Base-by-base conservation (phyloP, 64 coral and sea anemone species). In the Stylophora pistillata region DNA sequence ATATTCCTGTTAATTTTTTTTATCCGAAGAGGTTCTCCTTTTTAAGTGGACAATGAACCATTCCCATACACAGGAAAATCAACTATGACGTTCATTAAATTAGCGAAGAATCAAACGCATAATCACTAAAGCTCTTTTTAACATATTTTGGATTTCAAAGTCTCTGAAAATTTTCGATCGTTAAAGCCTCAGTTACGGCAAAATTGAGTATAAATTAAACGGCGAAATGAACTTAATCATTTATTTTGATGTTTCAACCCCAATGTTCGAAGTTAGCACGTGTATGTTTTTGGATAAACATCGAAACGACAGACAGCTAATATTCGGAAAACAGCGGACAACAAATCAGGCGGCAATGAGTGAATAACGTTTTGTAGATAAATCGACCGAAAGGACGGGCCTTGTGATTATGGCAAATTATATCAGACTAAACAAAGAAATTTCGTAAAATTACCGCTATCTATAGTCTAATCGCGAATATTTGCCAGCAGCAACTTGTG, bases 391-490 rank as follows among this genome's bases (percentile, higher is more conserved):
- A 18, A 59, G 32, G 41, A 17, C 53, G 33, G 21, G 41, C 18
- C 4, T 18, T 37, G 18, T 21, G 29, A 30, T 54, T 20, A 76
- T 17, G 53, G 73, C 27, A 30, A 17, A 47, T 47, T 7, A 47
- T 47, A 47, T 7, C 37, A 60, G 15, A 27, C 27, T 12, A 31
- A 79, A 59, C 55, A 60, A 79, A 79, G 80, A 34, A 26, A 64
- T 82, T 20, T 30, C 78, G 78, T 28, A 15, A 80, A 64, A 82
- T 64, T 82, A 69, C n/a, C 80, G 20, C 23, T 84, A 70, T 69
- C 58, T 33, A 69, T 54, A 21, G 59, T 21, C 62, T 68, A 70
- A 63, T 84, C 34, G 33, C 60, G 0, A 26, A 84, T 84, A n/a
- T 84, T 84, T 68, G 58, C 80, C 80, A 12, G 62, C 61, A 69